Percentiles rank a stretch among this genome's conserved stretches.
These are phyloP conservation scores for Lacerta bilineata DNA, from an alignment of 2,797 vertebrate species.

Conservation along the genomic window DNA sequence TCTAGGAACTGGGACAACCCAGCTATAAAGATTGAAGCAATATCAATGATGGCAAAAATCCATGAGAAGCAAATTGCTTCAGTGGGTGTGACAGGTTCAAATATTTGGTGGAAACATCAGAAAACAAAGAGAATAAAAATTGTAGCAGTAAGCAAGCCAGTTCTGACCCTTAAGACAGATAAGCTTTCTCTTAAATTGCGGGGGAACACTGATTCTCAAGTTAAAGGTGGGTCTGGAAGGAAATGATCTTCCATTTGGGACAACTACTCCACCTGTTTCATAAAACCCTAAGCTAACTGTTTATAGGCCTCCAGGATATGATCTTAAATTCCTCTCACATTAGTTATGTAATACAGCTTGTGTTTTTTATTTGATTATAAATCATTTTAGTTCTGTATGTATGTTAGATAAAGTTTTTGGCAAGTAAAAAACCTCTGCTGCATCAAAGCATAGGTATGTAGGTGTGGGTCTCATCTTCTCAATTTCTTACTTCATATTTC, in stretches of 20 bases:
- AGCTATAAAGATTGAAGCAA: conserved; percentile 27
- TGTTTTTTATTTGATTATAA: conserved; percentile 40
- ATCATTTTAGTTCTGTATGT: conserved; percentile 19
- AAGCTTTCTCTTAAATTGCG: conserved; percentile 18
- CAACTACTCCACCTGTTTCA: conserved; percentile 28
- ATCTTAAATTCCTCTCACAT: conserved; percentile 29
- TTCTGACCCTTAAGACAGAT: conserved; percentile 29
- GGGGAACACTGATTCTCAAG: neutral
- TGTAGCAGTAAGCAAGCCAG: conserved; percentile 36
- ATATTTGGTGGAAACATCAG: conserved; percentile 10
- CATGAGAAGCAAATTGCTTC: conserved; percentile 5
- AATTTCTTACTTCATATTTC: conserved; percentile 34
- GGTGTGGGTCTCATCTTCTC: conserved; percentile 18
- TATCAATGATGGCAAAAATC: conserved; percentile 20
- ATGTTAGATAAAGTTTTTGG: conserved; percentile 25
- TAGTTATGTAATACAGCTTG: conserved; percentile 16
- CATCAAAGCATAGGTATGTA: conserved; percentile 24
- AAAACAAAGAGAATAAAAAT: conserved; percentile 8
- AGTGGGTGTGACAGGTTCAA: conserved; percentile 24
- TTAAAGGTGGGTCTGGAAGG: conserved; percentile 19
- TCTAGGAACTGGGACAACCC: conserved; percentile 4
- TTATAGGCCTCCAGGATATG: conserved; percentile 24
- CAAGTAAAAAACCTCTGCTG: neutral
- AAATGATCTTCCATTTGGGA: conserved; percentile 32
- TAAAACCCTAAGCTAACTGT: conserved; percentile 19